Evolutionary conservation across 2,888 invertebrate species (phyloP).

Genomic region (Cerastis leucographa): DNA sequence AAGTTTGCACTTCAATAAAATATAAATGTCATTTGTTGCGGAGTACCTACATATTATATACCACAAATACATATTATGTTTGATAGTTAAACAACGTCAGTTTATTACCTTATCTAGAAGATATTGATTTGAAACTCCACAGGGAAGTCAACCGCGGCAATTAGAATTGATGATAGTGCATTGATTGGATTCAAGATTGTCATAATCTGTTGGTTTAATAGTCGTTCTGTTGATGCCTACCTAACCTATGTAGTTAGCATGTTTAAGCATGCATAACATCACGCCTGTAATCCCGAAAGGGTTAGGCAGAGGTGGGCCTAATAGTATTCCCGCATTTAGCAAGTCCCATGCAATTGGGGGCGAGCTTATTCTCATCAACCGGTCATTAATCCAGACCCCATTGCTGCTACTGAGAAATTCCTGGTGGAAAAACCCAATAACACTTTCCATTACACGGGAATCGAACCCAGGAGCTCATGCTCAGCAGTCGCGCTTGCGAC

Average conservation of each 20-base stretch:
- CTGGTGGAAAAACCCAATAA: no score
- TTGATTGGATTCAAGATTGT: conserved; percentile 40
- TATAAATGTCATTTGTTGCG: no score
- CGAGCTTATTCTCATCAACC: neutral
- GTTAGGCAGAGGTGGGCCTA: neutral
- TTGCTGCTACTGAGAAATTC: neutral
- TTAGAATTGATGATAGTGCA: conserved; percentile 37
- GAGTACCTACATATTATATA: no score
- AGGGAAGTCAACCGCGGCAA: conserved; percentile 26
- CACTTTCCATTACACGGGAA: no score
- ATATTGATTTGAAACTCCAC: conserved; percentile 15
- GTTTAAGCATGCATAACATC: neutral
- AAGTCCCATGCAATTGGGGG: neutral
- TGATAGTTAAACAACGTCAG: conserved; percentile 12
- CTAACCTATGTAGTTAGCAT: neutral
- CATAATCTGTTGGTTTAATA: conserved; percentile 28
- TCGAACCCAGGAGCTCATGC: no score
- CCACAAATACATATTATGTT: conserved; percentile 33
- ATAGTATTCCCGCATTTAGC: neutral
- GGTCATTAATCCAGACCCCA: neutral
- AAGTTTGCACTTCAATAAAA: no score
- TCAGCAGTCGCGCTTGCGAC: no score
- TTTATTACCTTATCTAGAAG: conserved; percentile 16
- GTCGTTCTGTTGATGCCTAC: neutral
- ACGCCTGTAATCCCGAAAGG: no score